phyloP scores from a whole-genome alignment of 1,140 invertebrate genomes.

The Glomeris maerens region DNA sequence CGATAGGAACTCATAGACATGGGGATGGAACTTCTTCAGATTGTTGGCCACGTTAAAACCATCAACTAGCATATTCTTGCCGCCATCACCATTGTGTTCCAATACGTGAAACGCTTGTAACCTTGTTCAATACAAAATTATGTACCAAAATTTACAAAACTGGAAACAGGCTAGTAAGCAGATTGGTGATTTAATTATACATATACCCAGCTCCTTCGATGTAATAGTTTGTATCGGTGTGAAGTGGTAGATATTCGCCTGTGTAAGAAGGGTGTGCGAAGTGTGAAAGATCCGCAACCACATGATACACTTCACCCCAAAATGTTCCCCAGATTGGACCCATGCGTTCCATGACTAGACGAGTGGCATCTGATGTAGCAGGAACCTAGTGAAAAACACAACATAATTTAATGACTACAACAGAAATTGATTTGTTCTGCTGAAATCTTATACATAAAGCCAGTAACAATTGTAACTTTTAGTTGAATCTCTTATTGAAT shows the following conservation, averaged over 20 bases:
- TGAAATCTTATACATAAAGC: background rate
- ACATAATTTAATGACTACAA: background rate
- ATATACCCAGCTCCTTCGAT: background rate
- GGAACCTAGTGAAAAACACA: background rate
- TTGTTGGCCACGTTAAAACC: constrained; percentile 4
- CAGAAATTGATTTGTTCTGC: background rate
- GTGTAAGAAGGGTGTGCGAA: background rate
- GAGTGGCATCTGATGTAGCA: background rate
- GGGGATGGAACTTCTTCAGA: background rate
- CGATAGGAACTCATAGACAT: background rate
- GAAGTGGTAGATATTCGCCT: background rate
- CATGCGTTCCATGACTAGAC: background rate
- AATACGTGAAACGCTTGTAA: constrained; percentile 5
- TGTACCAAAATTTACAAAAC: no score
- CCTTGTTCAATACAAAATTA: background rate
- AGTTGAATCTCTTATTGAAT: no score
- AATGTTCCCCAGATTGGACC: background rate
- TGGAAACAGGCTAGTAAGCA: no score
- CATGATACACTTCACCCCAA: background rate
- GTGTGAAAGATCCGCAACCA: background rate
- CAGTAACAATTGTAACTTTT: no score
- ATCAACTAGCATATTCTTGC: constrained; percentile 4
- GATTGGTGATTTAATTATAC: no score
- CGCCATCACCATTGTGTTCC: constrained; percentile 1
- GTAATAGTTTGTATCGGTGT: background rate